phyloP scores from a whole-genome alignment of 2,888 invertebrate species.

The Lasioglossum villosulum region DNA sequence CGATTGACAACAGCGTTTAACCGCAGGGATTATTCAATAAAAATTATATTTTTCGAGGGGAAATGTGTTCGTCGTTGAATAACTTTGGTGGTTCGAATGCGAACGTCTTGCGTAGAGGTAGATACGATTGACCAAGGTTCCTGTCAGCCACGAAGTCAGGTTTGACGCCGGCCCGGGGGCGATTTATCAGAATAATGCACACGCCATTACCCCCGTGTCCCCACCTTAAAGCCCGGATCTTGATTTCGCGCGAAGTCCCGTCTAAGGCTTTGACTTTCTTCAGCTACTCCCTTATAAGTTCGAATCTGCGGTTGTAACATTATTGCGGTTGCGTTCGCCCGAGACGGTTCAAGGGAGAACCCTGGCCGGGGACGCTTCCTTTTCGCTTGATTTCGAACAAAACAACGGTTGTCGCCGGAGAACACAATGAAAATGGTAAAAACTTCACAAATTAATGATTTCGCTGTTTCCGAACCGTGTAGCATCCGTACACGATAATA shows the following conservation, averaged over 20 bases:
- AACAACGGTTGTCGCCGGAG: conserved; percentile 6
- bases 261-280: conserved; percentile 75
- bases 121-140: conserved; percentile 76
- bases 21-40: background rate
- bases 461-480: background rate
- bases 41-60: conserved; percentile 15
- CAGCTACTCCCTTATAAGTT: conserved; percentile 64
- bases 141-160: conserved; percentile 78
- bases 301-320: conserved; percentile 63
- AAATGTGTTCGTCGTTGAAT: conserved; percentile 32
- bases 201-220: conserved; percentile 83
- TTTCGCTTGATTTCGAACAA: conserved; percentile 23
- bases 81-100: conserved; percentile 57
- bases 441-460: conserved; percentile 3
- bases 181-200: conserved; percentile 84
- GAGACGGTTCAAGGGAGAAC: conserved; percentile 13
- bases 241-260: conserved; percentile 78
- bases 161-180: conserved; percentile 80
- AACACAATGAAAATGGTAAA: conserved; percentile 7
- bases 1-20: background rate
- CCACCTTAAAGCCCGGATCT: conserved; percentile 80
- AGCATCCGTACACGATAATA: background rate
- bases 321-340: conserved; percentile 46
- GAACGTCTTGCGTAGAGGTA: conserved; percentile 69
- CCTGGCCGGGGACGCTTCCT: background rate